Base-by-base conservation (phyloP, 2,888 invertebrate genomes). In the Tachystola acroxantha region DNA sequence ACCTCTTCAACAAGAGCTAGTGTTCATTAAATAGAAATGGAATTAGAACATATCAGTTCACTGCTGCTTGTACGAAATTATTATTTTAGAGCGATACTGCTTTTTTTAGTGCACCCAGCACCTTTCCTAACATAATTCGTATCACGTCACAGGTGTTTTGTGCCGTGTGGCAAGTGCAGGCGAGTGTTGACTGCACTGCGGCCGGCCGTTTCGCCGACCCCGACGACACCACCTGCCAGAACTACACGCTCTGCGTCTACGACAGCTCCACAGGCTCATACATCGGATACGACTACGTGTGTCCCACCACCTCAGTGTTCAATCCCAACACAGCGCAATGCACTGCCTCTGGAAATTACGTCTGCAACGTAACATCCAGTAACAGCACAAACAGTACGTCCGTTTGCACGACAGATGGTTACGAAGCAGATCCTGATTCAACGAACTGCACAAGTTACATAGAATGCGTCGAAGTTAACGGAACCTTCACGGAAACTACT, bases 301-400 rank as follows among this genome's bases (percentile, higher is more conserved):
- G 86, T 37, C 81, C 84, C 0, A 59, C 70, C 0, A 76, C 72
- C 1, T 80, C 84, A 0, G 49, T 79, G 20, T 88, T 87, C 56
- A 73, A 81, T 40, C 81, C 84, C 0, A 48, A 41, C 24, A 48
- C 59, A 0, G 43, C 57, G 0, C 53, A 43, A 24, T 88, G 87
- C 45, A 81, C 84, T 7, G 52, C 58, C 0, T 45, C 68, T 0
- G 50, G 60, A 11, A 72, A 67, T 45, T 82, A 77, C 45, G 57
- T 53, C 1, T 82, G 81, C 45, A 68, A 55, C 19, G 57, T 58
- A 1, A 63, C 64, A 0, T 50, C 44, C 1, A 24, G 24, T 7
- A 24, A 2, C 7, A n/a, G 24, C 9, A 49, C 48, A 2, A 46
- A 40, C 2, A 48, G 53, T 0, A 37, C 60, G 0, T 58, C 68